Base-by-base conservation (phyloP, 2,113 vertebrate species). In the Notothenia rossii region DNA sequence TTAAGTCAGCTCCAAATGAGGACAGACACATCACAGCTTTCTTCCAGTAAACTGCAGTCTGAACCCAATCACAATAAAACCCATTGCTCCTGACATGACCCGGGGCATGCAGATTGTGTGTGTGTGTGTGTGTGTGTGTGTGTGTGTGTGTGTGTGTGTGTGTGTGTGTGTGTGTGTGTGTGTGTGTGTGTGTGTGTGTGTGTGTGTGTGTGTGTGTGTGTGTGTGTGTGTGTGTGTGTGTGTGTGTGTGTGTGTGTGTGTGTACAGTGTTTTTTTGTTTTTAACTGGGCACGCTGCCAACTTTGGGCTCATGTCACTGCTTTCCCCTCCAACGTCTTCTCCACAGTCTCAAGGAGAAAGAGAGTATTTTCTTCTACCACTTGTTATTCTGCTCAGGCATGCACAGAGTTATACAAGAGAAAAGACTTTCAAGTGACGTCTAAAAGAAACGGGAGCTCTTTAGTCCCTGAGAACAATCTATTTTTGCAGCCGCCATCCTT, bases 311-410 rank as follows among this genome's bases (percentile, higher is more conserved):
- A 17, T n/a, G 77, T 86, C 85, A 10, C 33, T 9, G 59, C 51
- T 40, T 65, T 79, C 81, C 53, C 59, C 50, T 49, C 29, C 49
- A 51, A 59, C 36, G 71, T 74, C 70, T 45, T 48, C 58, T 54
- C 70, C 33, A 3, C 45, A 60, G 54, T 43, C 48, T 22, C 14
- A 60, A 14, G 69, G 70, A 81, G 65, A 82, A 70, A 79, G 64
- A 10, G 58, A 62, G 11, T 22, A 77, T 81, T 85, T 88, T 88
- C 63, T 91, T 84, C 61, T 40, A 25, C 76, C 81, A 89, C 88
- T 93, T 88, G 75, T 76, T 79, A 89, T 92, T 90, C 92, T 40
- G 68, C 74, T 89, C 88, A 76, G 77, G 36, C 81, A 46, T 29
- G n/a, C 43, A 17, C 18, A 15, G 36, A 80, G 79, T 12, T 79